phyloP scores from a whole-genome alignment of 2,797 vertebrate species.

The Clarias laeviceps region DNA sequence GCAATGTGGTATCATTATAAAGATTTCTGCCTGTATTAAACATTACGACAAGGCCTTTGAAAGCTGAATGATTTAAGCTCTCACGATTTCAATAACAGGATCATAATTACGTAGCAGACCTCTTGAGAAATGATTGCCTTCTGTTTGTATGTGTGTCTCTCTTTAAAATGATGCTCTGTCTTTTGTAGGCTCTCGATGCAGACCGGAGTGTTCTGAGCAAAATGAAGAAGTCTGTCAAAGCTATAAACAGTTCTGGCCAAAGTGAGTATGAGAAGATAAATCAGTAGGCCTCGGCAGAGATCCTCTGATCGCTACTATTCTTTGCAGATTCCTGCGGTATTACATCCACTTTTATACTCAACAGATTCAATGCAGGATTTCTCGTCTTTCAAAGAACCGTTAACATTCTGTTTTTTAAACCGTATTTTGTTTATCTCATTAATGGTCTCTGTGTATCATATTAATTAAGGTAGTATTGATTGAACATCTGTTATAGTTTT shows the following conservation, averaged over 20 bases:
- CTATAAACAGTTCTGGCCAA: constrained; percentile 87
- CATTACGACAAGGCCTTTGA: not conserved
- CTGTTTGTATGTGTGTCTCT: not conserved
- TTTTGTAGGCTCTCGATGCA: constrained; percentile 84
- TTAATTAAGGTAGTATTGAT: not conserved
- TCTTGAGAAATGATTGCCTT: not conserved
- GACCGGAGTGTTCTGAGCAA: constrained; percentile 91
- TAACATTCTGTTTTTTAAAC: not conserved
- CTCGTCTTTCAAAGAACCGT: not conserved
- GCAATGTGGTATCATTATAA: constrained; percentile 7
- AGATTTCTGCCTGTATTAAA: not conserved
- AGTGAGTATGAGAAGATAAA: constrained; percentile 75
- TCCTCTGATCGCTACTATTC: not conserved
- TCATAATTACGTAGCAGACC: not conserved
- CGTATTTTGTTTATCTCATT: not conserved
- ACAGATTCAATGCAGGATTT: not conserved
- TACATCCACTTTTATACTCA: not conserved
- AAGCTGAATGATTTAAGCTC: not conserved
- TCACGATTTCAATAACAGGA: not conserved
- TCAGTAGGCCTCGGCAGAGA: not conserved
- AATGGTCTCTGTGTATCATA: not conserved
- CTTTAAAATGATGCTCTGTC: constrained; percentile 31
- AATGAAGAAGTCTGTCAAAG: constrained; percentile 97
- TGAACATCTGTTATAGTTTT: not conserved
- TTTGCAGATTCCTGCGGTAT: not conserved